Conservation (phyloP, 2,888 invertebrate species). For the Synergus umbraculus region DNA sequence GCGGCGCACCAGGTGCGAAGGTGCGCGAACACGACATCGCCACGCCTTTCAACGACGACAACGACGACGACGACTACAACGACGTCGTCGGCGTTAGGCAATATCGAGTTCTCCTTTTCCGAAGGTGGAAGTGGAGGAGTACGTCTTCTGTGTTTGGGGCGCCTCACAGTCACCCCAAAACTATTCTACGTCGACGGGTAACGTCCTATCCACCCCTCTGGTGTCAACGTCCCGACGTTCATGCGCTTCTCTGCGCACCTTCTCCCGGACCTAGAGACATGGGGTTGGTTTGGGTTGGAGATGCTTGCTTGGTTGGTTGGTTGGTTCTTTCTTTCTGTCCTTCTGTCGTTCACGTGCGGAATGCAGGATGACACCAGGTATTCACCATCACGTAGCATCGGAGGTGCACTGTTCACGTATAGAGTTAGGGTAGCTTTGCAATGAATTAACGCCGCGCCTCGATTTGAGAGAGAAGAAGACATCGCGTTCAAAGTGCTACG, state of each 20-base stretch:
- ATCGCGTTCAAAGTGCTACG: slow-evolving; percentile 13
- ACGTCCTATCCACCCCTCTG: slow-evolving; percentile 62
- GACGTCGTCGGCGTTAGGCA: slow-evolving; percentile 54
- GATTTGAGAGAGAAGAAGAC: slow-evolving; percentile 15
- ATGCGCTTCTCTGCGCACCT: slow-evolving; percentile 60
- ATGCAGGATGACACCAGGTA: slow-evolving; percentile 63
- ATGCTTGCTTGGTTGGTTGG: slow-evolving; percentile 10
- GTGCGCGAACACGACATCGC: slow-evolving; percentile 73
- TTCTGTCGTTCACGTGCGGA: slow-evolving; percentile 60
- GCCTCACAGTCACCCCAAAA: slow-evolving; percentile 29
- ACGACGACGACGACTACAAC: slow-evolving; percentile 51
- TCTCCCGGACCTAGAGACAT: slow-evolving; percentile 48
- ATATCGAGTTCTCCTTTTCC: slow-evolving; percentile 47
- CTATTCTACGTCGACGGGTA: slow-evolving; percentile 53
- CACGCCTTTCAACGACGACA: slow-evolving; percentile 71
- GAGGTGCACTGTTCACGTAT: slow-evolving; percentile 55
- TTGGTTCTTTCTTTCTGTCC: slow-evolving; percentile 48
- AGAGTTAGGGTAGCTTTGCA: slow-evolving; percentile 17
- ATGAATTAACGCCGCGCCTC: slow-evolving; percentile 53
- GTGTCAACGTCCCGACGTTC: slow-evolving; percentile 71
- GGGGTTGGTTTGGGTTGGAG: slow-evolving; percentile 34
- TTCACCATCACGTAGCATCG: slow-evolving; percentile 60
- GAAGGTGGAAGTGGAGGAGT: slow-evolving; percentile 39
- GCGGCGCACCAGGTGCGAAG: slow-evolving; percentile 75
- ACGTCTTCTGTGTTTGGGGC: slow-evolving; percentile 32